Conservation (phyloP, 2,113 vertebrate genomes). For the Platichthys flesus region DNA sequence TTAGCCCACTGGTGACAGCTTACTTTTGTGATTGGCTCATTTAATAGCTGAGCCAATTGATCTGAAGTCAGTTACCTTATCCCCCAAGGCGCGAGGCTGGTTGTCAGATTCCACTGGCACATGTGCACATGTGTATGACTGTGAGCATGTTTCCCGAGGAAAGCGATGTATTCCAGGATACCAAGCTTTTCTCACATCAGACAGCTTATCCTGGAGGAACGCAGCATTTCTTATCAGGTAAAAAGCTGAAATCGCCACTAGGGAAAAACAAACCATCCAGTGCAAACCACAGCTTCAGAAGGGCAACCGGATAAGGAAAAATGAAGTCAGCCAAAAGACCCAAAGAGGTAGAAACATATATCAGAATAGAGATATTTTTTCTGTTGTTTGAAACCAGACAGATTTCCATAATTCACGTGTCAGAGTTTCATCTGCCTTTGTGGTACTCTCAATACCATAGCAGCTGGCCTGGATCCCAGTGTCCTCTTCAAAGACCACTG, state of each 20-base stretch:
- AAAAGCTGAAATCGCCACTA: conserved; percentile 58
- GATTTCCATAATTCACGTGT: neutral
- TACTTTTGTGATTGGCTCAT: conserved; percentile 24
- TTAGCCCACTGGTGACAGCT: conserved; percentile 18
- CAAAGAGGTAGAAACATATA: conserved; percentile 22
- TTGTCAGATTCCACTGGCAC: conserved; percentile 13
- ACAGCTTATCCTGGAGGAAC: conserved; percentile 64
- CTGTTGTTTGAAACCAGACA: conserved; percentile 8
- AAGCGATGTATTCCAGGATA: conserved; percentile 50
- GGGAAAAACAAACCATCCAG: conserved; percentile 63
- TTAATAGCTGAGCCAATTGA: conserved; percentile 19
- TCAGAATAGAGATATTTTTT: conserved; percentile 19
- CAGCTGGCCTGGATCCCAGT: conserved; percentile 3
- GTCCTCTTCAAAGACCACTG: conserved; percentile 26
- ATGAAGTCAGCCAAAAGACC: conserved; percentile 38
- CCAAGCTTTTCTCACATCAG: conserved; percentile 65
- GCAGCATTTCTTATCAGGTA: conserved; percentile 66
- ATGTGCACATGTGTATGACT: conserved; percentile 12
- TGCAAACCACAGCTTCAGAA: conserved; percentile 57
- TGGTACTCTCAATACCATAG: conserved; percentile 7
- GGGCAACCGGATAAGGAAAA: conserved; percentile 61
- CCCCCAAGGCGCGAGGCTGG: conserved; percentile 8
- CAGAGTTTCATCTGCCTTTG: neutral
- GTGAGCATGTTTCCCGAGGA: conserved; percentile 47
- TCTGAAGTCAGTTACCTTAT: conserved; percentile 18